Evolutionary conservation across 1,140 invertebrate species (phyloP), one percentile per base, ranked within the genome.

Genomic region (Neuroterus valhalla): DNA sequence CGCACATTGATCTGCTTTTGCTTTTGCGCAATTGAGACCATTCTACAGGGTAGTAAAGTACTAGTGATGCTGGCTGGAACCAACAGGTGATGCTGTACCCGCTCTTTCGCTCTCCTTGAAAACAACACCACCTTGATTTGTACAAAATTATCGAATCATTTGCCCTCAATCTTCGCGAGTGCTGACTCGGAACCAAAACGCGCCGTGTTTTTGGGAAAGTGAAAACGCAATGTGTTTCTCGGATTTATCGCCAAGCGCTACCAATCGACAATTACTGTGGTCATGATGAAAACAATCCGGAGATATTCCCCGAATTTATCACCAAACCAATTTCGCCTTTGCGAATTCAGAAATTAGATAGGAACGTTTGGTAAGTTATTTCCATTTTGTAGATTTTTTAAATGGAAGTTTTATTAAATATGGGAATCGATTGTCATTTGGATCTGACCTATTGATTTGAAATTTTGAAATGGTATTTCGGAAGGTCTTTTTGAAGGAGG

Each of bases 41-140:
- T 73, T 76, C 68, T 70, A 50, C 52, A 38, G 70, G 72, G 68
- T 72, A 72, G 31, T 38, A 74, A 48, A 71, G 67, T 68, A 21
- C 44, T 50, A 70, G 71, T 69, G 52, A 68, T 75, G 70, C 69
- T 38, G 79, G 85, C 81, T 75, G 81, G 83, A 80, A 81, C 85
- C 86, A 88, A 88, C 87, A 88, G 86, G 87, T 88, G 87, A 88
- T 87, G 84, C 80, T 82, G 69, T 38, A 38, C 4, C 31, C 31
- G 31, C 31, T 38, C 31, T 38, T 38, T 38, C 10, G 31, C 31
- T 38, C 31, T 38, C 31, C 26, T 10, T 4, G 26, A 68, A 68
- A 68, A 68, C 5, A 62, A 23, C 31, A n/a, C 8, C 26, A 15
- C 55, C 55, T 62, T 62, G 21, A 62, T 62, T 62, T 62, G 31